Evolutionary conservation across 2,797 vertebrate genomes (phyloP), one percentile per base, ranked within the genome.

Genomic region (Cygnus olor): DNA sequence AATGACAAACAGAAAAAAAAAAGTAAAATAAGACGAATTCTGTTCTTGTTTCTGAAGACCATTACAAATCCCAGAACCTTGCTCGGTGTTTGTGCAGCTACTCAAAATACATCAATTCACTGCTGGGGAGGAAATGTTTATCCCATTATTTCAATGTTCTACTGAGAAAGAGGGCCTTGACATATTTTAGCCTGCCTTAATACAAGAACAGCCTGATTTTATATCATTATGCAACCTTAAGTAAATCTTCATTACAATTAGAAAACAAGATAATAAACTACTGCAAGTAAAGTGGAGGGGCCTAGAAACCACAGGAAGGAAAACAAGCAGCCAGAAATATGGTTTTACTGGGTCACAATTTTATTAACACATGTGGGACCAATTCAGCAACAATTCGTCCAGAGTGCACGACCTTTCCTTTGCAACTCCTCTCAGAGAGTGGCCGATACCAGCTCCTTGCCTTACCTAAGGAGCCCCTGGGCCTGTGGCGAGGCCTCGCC

Each of bases 201-300:
- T 19, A 66, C 9, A 85, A 83, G 53, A 81, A 40, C 83, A 93
- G 80, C 66, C 73, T 44, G 51, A 45, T 42, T 45, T 61, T 84
- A 47, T 84, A 71, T 65, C 70, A 88, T 34, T 20, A 70, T 9
- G 25, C 58, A 94, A 47, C 61, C n/a, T 38, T 11, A 84, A 94
- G 63, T 70, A 94, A 81, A 95, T 85, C 85, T 40, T 80, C 51
- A 71, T 76, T 77, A 72, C 56, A 66, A 90, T 81, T 70, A 86
- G 28, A 91, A 87, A 86, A 86, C 65, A 91, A 79, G 53, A 74
- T n/a, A 64, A 93, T 86, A 84, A 91, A 93, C 81, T 80, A 73
- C 66, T 81, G 66, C 63, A n/a, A 92, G 79, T 40, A 28, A 78
- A 80, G 72, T 8, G 20, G 71, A 66, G 69, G 80, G 90, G 34